Conservation (phyloP, 2,113 vertebrate species). For the Apus apus region DNA sequence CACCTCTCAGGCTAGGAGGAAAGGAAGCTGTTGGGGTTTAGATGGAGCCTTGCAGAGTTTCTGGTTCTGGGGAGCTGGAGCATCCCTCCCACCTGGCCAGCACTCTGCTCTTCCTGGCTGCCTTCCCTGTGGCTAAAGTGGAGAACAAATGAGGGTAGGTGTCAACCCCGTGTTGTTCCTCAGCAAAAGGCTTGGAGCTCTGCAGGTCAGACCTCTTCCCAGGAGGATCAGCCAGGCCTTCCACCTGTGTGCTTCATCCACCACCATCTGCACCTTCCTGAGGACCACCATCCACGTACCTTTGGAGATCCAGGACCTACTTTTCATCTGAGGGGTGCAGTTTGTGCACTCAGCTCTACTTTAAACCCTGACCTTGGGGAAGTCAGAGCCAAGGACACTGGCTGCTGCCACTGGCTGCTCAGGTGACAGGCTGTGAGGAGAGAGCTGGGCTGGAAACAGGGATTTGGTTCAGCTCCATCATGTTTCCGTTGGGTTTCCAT, state of each 20-base stretch:
- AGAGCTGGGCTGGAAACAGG: background rate
- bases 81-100: background rate
- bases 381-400: background rate
- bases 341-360: background rate
- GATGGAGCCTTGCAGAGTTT: background rate
- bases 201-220: background rate
- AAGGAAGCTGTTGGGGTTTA: background rate
- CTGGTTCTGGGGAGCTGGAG: background rate
- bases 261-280: background rate
- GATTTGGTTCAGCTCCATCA: background rate
- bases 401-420: background rate
- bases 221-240: background rate
- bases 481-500: background rate
- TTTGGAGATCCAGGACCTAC: background rate
- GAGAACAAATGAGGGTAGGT: background rate
- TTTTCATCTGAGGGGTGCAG: background rate
- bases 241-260: background rate
- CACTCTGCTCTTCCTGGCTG: background rate
- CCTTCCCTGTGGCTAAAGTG: background rate
- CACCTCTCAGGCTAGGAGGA: background rate
- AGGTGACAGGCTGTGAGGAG: background rate
- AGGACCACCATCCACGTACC: background rate
- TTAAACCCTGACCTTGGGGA: background rate
- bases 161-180: background rate
- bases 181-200: background rate